Evolutionary conservation across 1,140 invertebrate species (phyloP).

Genomic region (Chrysoperla carnea): DNA sequence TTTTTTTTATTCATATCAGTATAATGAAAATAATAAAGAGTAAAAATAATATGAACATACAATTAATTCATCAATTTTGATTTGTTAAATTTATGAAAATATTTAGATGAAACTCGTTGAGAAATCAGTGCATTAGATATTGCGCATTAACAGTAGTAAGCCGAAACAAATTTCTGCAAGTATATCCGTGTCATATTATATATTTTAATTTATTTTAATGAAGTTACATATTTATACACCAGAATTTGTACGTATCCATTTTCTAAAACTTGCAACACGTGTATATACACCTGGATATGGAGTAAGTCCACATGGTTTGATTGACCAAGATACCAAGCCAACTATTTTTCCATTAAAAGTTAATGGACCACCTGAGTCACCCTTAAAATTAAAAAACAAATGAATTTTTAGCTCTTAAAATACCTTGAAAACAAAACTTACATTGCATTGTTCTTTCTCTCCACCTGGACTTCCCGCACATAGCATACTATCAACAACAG

Average conservation of each 20-base stretch:
- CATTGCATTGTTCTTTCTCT: constrained; percentile 24
- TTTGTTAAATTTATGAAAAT: too few species aligned
- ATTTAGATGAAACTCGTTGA: too few species aligned
- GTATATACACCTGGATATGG: constrained; percentile 28
- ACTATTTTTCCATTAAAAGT: constrained; percentile 16
- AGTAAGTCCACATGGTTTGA: constrained; percentile 22
- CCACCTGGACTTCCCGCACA: constrained; percentile 23
- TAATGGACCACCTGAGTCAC: constrained; percentile 26
- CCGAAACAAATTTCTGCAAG: too few species aligned
- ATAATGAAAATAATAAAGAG: too few species aligned
- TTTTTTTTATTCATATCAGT: too few species aligned
- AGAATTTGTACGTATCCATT: constrained; percentile 22
- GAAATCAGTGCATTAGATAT: too few species aligned
- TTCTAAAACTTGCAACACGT: constrained; percentile 24
- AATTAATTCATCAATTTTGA: too few species aligned
- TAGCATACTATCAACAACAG: constrained; percentile 1
- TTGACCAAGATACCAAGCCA: constrained; percentile 27
- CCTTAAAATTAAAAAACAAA: constrained; percentile 8
- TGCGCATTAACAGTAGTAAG: too few species aligned
- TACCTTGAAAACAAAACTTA: constrained; percentile 4
- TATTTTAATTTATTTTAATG: too few species aligned
- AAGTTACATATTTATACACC: constrained; percentile 1
- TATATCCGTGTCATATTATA: too few species aligned
- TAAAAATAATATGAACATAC: too few species aligned
- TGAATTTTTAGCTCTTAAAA: neutral